phyloP scores from a whole-genome alignment of 2,113 vertebrate genomes.

The Coturnix japonica region DNA sequence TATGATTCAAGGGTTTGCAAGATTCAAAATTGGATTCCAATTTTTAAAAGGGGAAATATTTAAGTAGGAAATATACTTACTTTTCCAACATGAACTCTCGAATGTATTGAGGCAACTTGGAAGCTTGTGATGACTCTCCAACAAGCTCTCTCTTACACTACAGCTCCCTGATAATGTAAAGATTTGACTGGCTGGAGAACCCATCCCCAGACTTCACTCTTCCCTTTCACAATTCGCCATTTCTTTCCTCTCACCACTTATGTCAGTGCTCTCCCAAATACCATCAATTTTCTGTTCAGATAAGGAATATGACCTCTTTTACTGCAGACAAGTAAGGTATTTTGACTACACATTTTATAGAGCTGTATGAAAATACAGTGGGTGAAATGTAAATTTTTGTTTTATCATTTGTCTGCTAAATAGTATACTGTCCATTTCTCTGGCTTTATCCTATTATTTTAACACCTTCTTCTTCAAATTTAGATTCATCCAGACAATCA shows the following conservation, averaged over 20 bases:
- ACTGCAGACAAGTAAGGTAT: background rate
- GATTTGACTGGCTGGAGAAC: fast-evolving
- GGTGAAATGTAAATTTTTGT: background rate
- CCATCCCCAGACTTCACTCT: background rate
- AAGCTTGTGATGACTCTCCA: fast-evolving
- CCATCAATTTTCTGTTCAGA: background rate
- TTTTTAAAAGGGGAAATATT: background rate
- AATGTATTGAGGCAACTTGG: background rate
- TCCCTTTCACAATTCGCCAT: fast-evolving
- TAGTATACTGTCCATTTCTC: background rate
- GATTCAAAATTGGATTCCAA: background rate
- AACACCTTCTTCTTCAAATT: conserved; percentile 19
- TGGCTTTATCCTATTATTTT: conserved; percentile 30
- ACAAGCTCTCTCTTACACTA: background rate
- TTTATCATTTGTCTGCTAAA: background rate
- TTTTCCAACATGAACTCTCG: background rate
- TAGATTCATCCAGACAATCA: conserved; percentile 16
- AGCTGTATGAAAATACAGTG: background rate
- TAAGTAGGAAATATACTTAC: background rate
- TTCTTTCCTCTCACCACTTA: background rate
- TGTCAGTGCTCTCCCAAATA: background rate
- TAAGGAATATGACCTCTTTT: background rate
- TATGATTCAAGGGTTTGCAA: background rate
- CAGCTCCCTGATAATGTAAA: background rate
- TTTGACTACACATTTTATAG: background rate